Base-by-base conservation (phyloP, 1,140 invertebrate species). In the Rhynchophorus ferrugineus region DNA sequence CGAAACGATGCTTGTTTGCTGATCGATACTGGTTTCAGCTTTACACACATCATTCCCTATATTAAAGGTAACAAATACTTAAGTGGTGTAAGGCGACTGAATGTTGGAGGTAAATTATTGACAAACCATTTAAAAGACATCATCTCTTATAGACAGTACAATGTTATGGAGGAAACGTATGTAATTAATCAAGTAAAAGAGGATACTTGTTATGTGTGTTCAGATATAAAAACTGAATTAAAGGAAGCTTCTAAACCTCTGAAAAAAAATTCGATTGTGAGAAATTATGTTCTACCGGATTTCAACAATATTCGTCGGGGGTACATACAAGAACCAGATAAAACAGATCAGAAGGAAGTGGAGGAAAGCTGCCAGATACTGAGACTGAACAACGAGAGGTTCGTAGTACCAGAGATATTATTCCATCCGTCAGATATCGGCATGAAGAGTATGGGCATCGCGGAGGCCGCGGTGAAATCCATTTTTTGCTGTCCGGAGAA, bases 121-220 rank as follows among this genome's bases (percentile, higher is more conserved):
- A 99, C 97, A 0, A 99, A 99, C 77, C 91, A 99, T 73, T 73
- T 99, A 24, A 99, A 99, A 69, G 96, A 99, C 71, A 83, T 98
- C 7, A 87, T 98, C 54, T 98, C 95, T 0, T 98, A 97, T 67
- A 78, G 95, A 29, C 95, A 99, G 64, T 72, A 99, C 13, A 91
- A 99, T 77, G 94, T 99, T 0, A 94, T 98, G 89, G 95, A 99
- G 69, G 97, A 99, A 73, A 98, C 95, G 97, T 97, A 93, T 73
- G 93, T 99, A 0, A 94, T 99, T 7, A 99, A 99, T 72, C 94
- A 99, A 73, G 86, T 90, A 0, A 99, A 99, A 71, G 97, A 99
- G 74, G 95, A 99, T 70, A 82, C 87, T 0, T 99, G 95, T 67
- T 99, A 86, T 75, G 91, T 99, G 0, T 88, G 93, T 0, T 76